Conservation (phyloP, 2,113 vertebrate genomes). For the Antigone vipio region DNA sequence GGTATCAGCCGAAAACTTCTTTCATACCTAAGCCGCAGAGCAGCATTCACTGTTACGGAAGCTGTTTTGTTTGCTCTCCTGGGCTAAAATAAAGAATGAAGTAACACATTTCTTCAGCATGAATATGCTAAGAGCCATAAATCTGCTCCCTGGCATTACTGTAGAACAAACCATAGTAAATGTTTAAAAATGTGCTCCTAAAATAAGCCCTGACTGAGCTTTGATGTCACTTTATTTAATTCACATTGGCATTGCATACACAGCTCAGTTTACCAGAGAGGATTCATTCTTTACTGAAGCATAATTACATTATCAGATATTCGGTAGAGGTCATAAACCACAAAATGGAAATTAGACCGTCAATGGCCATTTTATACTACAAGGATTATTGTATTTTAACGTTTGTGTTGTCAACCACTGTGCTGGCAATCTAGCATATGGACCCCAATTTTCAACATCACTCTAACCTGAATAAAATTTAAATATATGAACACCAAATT, state of each 20-base stretch:
- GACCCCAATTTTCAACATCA: constrained; percentile 68
- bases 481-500: constrained; percentile 66
- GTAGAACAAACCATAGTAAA: constrained; percentile 64
- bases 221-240: constrained; percentile 72
- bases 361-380: constrained; percentile 67
- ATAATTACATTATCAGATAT: constrained; percentile 78
- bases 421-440: constrained; percentile 39
- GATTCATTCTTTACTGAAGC: constrained; percentile 69
- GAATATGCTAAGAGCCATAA: constrained; percentile 57
- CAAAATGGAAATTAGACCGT: constrained; percentile 73
- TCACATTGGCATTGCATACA: constrained; percentile 67
- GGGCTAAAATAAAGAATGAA: constrained; percentile 52
- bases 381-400: constrained; percentile 71
- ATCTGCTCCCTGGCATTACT: constrained; percentile 51
- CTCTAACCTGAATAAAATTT: constrained; percentile 74
- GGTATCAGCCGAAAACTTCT: neutral
- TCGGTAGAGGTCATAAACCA: constrained; percentile 74
- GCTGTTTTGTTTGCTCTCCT: constrained; percentile 47
- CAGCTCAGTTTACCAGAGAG: constrained; percentile 68
- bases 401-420: constrained; percentile 59
- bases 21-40: constrained; percentile 7
- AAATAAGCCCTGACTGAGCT: constrained; percentile 62
- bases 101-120: constrained; percentile 54
- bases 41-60: neutral
- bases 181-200: constrained; percentile 62